Percentiles rank a stretch among this genome's conserved stretches.
Conservation (phyloP, 2,888 invertebrate genomes). For the Hypselothyrea guttata region DNA sequence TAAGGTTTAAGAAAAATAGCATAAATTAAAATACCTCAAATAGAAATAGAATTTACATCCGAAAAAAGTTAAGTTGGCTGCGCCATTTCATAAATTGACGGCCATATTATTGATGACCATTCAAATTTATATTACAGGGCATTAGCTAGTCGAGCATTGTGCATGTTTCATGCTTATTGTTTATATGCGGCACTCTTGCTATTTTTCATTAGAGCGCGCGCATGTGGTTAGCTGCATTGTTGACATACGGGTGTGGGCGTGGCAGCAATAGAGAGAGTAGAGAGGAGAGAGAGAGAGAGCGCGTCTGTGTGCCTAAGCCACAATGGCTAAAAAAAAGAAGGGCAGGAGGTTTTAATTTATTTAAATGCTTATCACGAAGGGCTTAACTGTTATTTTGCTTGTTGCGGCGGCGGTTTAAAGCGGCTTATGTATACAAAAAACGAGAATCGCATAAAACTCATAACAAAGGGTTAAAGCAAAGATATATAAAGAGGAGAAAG, state of each 20-base stretch:
- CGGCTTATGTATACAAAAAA: conserved; percentile 63
- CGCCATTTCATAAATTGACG: too few relatives aligned
- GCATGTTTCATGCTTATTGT: conserved; percentile 11
- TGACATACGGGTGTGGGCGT: conserved; percentile 38
- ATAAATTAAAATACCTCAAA: too few relatives aligned
- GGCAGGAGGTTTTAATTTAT: conserved; percentile 73
- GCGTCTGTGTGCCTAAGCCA: conserved; percentile 39
- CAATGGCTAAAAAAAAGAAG: conserved; percentile 23
- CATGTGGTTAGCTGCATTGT: conserved; percentile 65
- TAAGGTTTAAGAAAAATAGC: too few relatives aligned
- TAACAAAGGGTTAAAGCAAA: conserved; percentile 11
- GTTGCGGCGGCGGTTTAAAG: conserved; percentile 73
- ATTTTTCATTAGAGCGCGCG: conserved; percentile 69
- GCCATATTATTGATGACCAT: too few relatives aligned
- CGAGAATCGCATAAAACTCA: conserved; percentile 37
- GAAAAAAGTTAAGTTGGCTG: too few relatives aligned
- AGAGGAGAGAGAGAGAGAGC: background rate
- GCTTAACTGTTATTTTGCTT: conserved; percentile 76
- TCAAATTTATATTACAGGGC: conserved; percentile 13
- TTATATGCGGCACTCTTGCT: conserved; percentile 57
- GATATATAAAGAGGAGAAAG: too few relatives aligned
- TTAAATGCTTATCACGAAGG: conserved; percentile 79
- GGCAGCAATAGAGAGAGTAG: conserved; percentile 3
- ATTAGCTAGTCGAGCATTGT: background rate
- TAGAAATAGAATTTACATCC: too few relatives aligned